Base-by-base conservation (phyloP, 2,888 invertebrate genomes). In the Andrena bicolor region DNA sequence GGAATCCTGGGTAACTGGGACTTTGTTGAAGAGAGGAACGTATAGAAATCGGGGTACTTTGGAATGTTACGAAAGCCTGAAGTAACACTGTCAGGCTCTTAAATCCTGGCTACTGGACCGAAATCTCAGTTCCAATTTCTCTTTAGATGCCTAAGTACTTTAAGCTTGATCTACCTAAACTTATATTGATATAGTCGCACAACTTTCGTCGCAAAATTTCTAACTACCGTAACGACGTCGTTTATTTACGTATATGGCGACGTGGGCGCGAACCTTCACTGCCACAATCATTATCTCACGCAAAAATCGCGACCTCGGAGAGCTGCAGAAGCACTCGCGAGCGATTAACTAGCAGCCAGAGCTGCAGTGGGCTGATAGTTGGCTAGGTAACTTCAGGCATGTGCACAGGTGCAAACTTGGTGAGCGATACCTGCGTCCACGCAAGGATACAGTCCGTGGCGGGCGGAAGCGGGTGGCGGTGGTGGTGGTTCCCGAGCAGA, bases 401-500 rank as follows among this genome's bases (percentile, higher is more conserved):
- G 32, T 10, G 41, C 35, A 56, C 63, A 80, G 72, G 80, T 81
- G 68, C 63, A 73, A 72, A 79, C 28, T 56, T 35, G 56, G 66
- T 41, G 35, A 65, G 16, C 60, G 60, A 61, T 80, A 80, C 60
- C 79, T 71, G 71, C 51, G 78, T 32, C 35, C 53, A 76, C 53
- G 63, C 56, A 70, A 78, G 73, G 76, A 82, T 70, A 48, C 49
- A 61, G n/a, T 28, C 23, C 60, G 26, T 28, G 69, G 58, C 41
- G 51, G 71, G 53, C 66, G 69, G 78, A 20, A 61, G 64, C 49
- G 72, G 41, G 71, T 32, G 80, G 69, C 32, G 61, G 74, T 70
- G 80, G 86, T 70, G 80, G 86, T 71, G 71, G 73, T 71, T 58
- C 61, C 60, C 70, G 80, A 71, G 76, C 80, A 48, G 63, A 71